Base-by-base conservation (phyloP, 2,113 vertebrate genomes). In the Lepidiolamprologus cunningtoni region DNA sequence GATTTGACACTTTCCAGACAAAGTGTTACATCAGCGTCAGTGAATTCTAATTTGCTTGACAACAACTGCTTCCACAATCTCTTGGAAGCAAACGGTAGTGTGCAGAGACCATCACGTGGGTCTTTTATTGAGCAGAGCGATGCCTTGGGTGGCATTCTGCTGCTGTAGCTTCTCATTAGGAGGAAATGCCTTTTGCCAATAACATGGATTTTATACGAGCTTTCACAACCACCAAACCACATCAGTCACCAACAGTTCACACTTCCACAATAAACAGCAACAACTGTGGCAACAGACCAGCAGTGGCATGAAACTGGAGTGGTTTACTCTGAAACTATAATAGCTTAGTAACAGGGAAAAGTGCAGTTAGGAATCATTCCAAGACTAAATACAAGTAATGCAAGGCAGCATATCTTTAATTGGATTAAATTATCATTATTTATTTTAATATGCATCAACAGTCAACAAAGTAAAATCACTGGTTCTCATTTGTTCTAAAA, bases 201-300 rank as follows among this genome's bases (percentile, higher is more conserved):
- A n/a, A 92, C 54, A 89, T 45, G 53, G 57, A 78, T 63, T 85
- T 86, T 76, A 80, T 76, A 89, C 68, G 45, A 88, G 87, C 37
- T 52, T 66, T 85, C 50, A 83, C 54, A 86, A 87, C 90, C 90
- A 84, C 88, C 68, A 85, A 89, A 93, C 92, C 93, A 93, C 94
- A 88, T 92, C 80, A 87, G 88, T 87, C 50, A n/a, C 19, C 37
- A 35, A 17, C 80, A 54, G 81, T 81, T 89, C 52, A 87, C 89
- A 86, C 91, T 76, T 81, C 63, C 33, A 21, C 83, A 50, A 35
- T 45, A 8, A 71, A 57, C 79, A 76, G 35, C 53, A 58, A 28
- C 53, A 19, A 66, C 53, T 57, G 52, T 23, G 53, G 9, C 35
- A 52, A n/a, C 3, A 78, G 16, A 58, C 3, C 35, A 81, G 53